Base-by-base conservation (phyloP, 2,888 invertebrate genomes). In the Ceramica pisi region DNA sequence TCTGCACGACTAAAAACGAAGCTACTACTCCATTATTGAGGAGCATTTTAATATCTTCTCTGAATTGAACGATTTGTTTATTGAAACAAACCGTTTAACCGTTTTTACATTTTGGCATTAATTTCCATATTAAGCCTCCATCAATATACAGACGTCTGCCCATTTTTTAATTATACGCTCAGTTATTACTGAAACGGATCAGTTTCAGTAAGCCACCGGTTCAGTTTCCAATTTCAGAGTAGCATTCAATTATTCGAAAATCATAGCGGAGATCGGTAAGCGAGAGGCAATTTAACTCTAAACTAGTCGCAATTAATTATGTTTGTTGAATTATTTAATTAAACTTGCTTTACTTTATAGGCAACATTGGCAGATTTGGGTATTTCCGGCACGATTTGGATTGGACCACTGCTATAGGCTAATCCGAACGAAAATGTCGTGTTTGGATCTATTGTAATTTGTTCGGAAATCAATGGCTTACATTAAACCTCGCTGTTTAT, bases 241-340 rank as follows among this genome's bases (percentile, higher is more conserved):
- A 4, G n/a, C 16, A 71, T 68, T 82, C 56, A 79, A 79, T 80
- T 56, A 61, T 75, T 56, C 23, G 57, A 60, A 46, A 46, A 76
- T 80, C 51, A 70, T 60, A 65, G 44, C 46, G 8, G n/a, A n/a
- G n/a, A 46, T 62, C 41, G 21, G 2, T 50, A 31, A 23, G 26
- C 12, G 16, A 26, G 44, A 35, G 23, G 41, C 57, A 64, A 75
- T 80, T 75, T 60, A 51, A 19, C 23, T 41, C n/a, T 63, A 48
- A 74, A 68, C 66, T 66, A 66, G 26, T 26, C 35, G 19, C 59
- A 55, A 66, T 71, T 60, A 63, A 71, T 74, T 65, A 44, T 50
- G 46, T 61, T 41, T 16, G n/a, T 12, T 23, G 38, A 57, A 57
- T 57, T 53, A 67, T 65, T 67, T n/a, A 46, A 46, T 46, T 46